Evolutionary conservation across 2,797 vertebrate species (phyloP).

Genomic region (Tinamus major): DNA sequence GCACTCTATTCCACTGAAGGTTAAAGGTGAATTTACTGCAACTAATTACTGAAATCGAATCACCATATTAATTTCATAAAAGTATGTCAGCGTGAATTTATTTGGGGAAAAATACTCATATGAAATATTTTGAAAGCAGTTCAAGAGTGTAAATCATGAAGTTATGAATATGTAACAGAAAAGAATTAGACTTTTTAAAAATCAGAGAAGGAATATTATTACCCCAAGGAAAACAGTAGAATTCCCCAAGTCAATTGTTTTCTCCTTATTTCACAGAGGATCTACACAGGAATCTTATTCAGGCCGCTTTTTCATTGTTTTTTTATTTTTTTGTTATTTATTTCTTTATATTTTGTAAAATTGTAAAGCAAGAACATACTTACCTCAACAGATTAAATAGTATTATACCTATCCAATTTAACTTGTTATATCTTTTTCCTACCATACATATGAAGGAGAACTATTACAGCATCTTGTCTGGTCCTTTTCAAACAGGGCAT

Average conservation of each 20-base stretch:
- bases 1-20: background rate
- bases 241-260: background rate
- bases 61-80: background rate
- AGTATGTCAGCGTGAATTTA: background rate
- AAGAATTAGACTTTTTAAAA: background rate
- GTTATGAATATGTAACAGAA: background rate
- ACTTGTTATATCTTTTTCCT: background rate
- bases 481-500: background rate
- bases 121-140: background rate
- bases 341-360: background rate
- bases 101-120: background rate
- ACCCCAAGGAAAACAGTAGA: background rate
- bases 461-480: background rate
- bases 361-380: background rate
- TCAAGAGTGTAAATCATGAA: background rate
- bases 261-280: background rate
- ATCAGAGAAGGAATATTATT: background rate
- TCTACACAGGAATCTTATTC: background rate
- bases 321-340: background rate
- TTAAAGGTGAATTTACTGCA: conserved; percentile 17
- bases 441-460: background rate
- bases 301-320: background rate
- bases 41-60: conserved; percentile 1
- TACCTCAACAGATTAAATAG: background rate
- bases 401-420: background rate